Conservation (phyloP, 2,113 vertebrate genomes). For the Zapornia atra region DNA sequence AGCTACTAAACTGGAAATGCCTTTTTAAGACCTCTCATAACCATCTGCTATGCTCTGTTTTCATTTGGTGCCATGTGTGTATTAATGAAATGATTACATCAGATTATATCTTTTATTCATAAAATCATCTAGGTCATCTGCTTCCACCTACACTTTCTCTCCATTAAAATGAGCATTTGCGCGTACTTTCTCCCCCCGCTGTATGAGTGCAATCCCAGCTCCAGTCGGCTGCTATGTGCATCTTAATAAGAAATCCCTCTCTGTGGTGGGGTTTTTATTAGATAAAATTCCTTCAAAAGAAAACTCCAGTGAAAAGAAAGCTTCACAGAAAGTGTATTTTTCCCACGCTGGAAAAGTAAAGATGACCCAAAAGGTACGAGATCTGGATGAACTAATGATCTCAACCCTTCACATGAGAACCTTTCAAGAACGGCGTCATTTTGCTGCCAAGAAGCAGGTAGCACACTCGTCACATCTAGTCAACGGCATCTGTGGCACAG, state of each 20-base stretch:
- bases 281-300: not conserved
- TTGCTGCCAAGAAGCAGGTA: not conserved
- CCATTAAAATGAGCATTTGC: constrained; percentile 2
- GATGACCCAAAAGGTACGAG: not conserved
- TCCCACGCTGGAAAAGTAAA: not conserved
- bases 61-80: constrained; percentile 72
- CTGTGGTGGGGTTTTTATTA: not conserved
- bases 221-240: not conserved
- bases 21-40: constrained; percentile 68
- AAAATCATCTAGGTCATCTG: constrained; percentile 64
- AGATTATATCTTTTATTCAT: constrained; percentile 77
- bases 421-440: not conserved
- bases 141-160: constrained; percentile 11
- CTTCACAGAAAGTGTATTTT: not conserved
- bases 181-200: accelerated
- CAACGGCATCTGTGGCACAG: not conserved
- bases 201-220: not conserved
- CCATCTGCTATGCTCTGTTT: constrained; percentile 77
- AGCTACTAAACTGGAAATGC: constrained; percentile 76
- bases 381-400: not conserved
- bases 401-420: not conserved
- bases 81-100: constrained; percentile 81
- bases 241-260: not conserved
- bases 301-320: not conserved
- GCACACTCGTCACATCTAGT: not conserved